These are phyloP conservation scores for Callitettix versicolor DNA, from an alignment of 1,140 invertebrate species.

Conservation along the genomic window DNA sequence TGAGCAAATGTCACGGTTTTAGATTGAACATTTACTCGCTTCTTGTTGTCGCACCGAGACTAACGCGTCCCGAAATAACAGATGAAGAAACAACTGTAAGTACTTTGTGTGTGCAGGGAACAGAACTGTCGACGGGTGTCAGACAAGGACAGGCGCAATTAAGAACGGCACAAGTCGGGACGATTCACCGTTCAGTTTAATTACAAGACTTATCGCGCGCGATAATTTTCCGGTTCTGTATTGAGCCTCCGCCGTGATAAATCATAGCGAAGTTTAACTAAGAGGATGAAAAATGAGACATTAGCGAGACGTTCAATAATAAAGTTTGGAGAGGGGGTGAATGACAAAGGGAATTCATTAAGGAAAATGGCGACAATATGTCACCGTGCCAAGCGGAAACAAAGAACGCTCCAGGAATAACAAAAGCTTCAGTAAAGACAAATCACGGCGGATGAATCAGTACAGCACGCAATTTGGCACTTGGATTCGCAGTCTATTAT, in stretches of 20 bases:
- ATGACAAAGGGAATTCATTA: slow-evolving; percentile 15
- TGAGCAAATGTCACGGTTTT: too few species aligned
- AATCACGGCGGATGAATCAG: slow-evolving; percentile 6
- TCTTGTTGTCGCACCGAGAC: too few species aligned
- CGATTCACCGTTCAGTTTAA: too few species aligned
- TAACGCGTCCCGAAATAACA: too few species aligned
- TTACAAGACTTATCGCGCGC: too few species aligned
- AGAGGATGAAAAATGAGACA: slow-evolving; percentile 4
- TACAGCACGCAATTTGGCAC: slow-evolving; percentile 1
- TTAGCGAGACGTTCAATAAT: neutral
- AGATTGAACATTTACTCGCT: too few species aligned
- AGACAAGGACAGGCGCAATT: too few species aligned
- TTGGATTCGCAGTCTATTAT: neutral
- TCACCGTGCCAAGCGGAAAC: slow-evolving; percentile 6
- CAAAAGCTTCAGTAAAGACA: slow-evolving; percentile 11
- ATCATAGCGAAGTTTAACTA: slow-evolving; percentile 2
- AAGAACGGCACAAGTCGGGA: too few species aligned
- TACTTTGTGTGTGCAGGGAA: too few species aligned
- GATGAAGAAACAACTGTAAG: too few species aligned
- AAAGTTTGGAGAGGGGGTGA: neutral
- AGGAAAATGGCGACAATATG: slow-evolving; percentile 11
- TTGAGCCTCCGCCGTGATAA: neutral
- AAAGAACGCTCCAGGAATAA: slow-evolving; percentile 11
- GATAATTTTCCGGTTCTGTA: too few species aligned
- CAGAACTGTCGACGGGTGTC: too few species aligned